phyloP scores from a whole-genome alignment of 1,140 invertebrate genomes.

The Riptortus pedestris region DNA sequence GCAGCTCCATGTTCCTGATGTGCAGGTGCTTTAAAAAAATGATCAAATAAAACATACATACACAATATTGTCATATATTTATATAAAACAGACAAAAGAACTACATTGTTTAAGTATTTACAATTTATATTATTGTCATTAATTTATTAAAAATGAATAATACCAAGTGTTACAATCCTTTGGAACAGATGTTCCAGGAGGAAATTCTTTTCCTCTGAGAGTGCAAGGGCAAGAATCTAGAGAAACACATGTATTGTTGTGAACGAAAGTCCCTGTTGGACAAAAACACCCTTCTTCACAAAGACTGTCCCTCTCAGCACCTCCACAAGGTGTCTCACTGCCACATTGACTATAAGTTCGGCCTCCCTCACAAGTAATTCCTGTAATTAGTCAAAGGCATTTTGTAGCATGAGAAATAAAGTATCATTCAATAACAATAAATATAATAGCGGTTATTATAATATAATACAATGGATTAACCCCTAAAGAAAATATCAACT shows the following conservation, averaged over 20 bases:
- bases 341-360: slow-evolving; percentile 60
- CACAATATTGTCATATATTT: neutral
- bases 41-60: neutral
- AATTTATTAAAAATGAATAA: slow-evolving; percentile 22
- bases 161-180: slow-evolving; percentile 80
- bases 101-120: neutral
- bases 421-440: too few relatives aligned
- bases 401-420: too few relatives aligned
- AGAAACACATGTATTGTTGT: slow-evolving; percentile 60
- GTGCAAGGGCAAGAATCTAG: slow-evolving; percentile 64
- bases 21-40: slow-evolving; percentile 47
- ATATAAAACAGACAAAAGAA: neutral
- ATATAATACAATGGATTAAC: slow-evolving; percentile 17
- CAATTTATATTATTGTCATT: slow-evolving; percentile 3
- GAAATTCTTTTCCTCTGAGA: slow-evolving; percentile 62
- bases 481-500: slow-evolving; percentile 18
- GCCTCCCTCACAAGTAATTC: slow-evolving; percentile 55
- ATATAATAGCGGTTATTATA: too few relatives aligned
- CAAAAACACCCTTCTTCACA: slow-evolving; percentile 84
- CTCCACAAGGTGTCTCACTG: slow-evolving; percentile 45
- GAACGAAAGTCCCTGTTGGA: slow-evolving; percentile 57
- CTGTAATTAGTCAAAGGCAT: slow-evolving; percentile 46
- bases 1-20: slow-evolving; percentile 65
- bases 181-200: slow-evolving; percentile 55
- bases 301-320: slow-evolving; percentile 32